Evolutionary conservation across 2,888 invertebrate genomes (phyloP), one percentile per base, ranked within the genome.

Genomic region (Eledona agricola): DNA sequence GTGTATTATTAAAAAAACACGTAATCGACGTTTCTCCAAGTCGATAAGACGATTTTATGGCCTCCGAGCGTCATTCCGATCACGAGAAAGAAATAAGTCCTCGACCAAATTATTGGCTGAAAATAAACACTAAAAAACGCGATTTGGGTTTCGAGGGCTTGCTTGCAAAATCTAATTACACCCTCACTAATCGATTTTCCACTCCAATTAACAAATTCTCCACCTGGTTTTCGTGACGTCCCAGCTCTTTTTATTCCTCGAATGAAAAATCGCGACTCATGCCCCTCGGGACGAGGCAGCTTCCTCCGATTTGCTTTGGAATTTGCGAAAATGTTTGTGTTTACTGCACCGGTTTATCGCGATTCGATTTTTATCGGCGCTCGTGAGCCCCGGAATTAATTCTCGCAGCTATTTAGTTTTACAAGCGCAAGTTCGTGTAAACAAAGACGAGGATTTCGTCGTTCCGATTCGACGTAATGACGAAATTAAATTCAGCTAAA

Each of bases 171-270:
- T 4, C 9, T 9, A 34, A 34, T 34, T 34, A 17, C 35, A 22
- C 12, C 23, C 22, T 12, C 25, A 9, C 25, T 38, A 38, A 42
- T 42, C 29, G 42, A 38, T 19, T 42, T 42, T 42, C 28, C 19
- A 7, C 42, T 6, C 42, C 20, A 42, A 42, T 42, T 38, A 15
- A 7, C 38, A 15, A 7, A 15, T 16, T 17, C 25, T 22, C 25
- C 38, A 13, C 7, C 5, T 11, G 25, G 4, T 38, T 38, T 32
- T 38, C 22, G 9, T 15, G 17, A 23, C 26, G 26, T 26, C 26
- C 29, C 12, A 12, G 28, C 28, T 12, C 17, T 29, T 42, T 42
- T 20, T 28, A 42, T 42, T 42, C 23, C 10, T 4, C 15, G 38
- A 26, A 38, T 38, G 38, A 38, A 38, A 38, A 38, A 38, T 38